Conservation (phyloP, 2,113 vertebrate genomes). For the Malurus melanocephalus region DNA sequence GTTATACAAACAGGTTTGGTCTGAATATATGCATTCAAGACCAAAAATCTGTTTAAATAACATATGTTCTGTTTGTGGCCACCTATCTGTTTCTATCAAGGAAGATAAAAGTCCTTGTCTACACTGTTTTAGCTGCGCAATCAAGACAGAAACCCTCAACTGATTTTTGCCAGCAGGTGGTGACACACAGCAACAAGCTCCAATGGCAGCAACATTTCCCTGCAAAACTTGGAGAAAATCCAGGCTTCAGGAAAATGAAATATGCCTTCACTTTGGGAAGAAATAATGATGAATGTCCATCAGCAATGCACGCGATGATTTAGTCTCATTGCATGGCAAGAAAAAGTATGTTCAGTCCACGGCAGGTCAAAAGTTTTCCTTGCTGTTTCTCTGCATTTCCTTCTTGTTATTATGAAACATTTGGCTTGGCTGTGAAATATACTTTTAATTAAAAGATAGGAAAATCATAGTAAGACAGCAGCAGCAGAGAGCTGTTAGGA, state of each 20-base stretch:
- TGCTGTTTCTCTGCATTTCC: constrained; percentile 27
- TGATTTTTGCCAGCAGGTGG: constrained; percentile 70
- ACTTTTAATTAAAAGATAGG: constrained; percentile 68
- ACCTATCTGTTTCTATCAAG: constrained; percentile 45
- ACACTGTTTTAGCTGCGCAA: neutral
- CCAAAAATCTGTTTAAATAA: constrained; percentile 58
- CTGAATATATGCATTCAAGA: constrained; percentile 52
- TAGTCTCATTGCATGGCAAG: constrained; percentile 1
- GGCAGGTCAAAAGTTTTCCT: constrained; percentile 54
- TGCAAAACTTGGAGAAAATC: constrained; percentile 55
- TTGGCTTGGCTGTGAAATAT: constrained; percentile 61
- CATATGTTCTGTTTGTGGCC: constrained; percentile 16
- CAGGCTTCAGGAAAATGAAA: constrained; percentile 60
- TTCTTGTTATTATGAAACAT: constrained; percentile 52
- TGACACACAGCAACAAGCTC: constrained; percentile 65
- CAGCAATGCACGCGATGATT: neutral
- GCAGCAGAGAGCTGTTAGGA: constrained; percentile 31
- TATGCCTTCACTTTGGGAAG: constrained; percentile 44
- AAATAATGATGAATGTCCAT: constrained; percentile 56
- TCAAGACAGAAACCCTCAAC: constrained; percentile 44
- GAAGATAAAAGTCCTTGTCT: constrained; percentile 55
- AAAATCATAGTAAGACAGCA: constrained; percentile 58
- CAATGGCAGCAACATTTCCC: constrained; percentile 25
- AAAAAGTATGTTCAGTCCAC: constrained; percentile 40
- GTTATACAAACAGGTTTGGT: constrained; percentile 20